Percentiles rank a stretch among this genome's conserved stretches.
Evolutionary conservation across 1,140 invertebrate species (phyloP).

Genomic region (Hyphantria cunea): DNA sequence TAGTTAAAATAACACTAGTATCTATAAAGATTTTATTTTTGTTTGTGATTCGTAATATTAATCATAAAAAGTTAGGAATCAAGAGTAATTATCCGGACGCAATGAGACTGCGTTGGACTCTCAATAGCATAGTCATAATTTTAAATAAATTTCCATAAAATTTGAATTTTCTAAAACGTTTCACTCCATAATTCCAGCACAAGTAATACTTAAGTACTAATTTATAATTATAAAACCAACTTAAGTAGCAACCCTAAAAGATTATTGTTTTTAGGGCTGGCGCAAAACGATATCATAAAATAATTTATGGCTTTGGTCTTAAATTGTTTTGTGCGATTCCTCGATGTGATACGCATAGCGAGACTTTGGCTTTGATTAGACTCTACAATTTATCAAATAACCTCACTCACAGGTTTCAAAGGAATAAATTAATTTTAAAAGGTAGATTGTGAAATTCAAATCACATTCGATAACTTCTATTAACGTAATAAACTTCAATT

Average conservation of each 20-base stretch:
- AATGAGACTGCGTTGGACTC: no score
- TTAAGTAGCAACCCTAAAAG: slow-evolving; percentile 17
- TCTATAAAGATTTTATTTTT: no score
- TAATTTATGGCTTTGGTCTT: slow-evolving; percentile 19
- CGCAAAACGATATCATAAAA: slow-evolving; percentile 27
- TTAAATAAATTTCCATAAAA: background rate
- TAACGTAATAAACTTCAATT: no score
- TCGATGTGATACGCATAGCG: slow-evolving; percentile 5
- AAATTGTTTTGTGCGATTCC: slow-evolving; percentile 11
- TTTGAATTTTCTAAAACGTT: background rate
- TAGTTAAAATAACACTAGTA: no score
- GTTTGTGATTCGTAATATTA: no score
- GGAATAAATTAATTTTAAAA: no score
- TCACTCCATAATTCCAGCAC: background rate
- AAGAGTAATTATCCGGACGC: no score
- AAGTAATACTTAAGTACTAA: background rate
- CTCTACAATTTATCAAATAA: background rate
- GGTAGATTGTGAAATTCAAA: no score
- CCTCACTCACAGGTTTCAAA: no score
- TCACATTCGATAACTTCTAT: no score
- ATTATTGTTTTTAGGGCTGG: slow-evolving; percentile 15
- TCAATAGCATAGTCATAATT: no score
- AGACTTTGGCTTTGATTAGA: slow-evolving; percentile 20
- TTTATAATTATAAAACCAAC: background rate
- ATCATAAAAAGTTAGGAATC: no score